Percentiles rank a stretch among this genome's conserved stretches.
phyloP scores from a whole-genome alignment of 1,140 invertebrate species.

The Brachionus paranguensis region DNA sequence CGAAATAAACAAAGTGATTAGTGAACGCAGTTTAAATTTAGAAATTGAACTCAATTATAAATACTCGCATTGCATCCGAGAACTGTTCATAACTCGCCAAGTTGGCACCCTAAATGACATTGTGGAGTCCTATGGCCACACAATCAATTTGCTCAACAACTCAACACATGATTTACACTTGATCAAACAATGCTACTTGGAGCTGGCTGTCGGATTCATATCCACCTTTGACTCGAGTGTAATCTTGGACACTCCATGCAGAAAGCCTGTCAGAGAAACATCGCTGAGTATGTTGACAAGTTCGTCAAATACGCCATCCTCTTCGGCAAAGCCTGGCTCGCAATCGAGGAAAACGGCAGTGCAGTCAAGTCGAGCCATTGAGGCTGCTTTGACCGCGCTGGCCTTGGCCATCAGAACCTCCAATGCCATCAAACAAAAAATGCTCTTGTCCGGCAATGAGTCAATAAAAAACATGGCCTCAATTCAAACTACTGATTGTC shows the following conservation, averaged over 20 bases:
- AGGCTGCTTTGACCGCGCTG: constrained; percentile 17
- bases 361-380: not conserved
- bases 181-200: constrained; percentile 28
- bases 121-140: constrained; percentile 13
- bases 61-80: constrained; percentile 9
- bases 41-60: constrained; percentile 31
- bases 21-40: not conserved
- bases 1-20: constrained; percentile 13
- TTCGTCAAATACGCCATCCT: not conserved
- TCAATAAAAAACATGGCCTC: not conserved
- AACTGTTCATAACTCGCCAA: constrained; percentile 9
- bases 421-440: constrained; percentile 19
- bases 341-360: not conserved
- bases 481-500: not conserved
- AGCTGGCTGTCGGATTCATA: constrained; percentile 21
- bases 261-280: not conserved
- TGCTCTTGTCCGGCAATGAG: constrained; percentile 7
- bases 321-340: not conserved
- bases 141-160: not conserved
- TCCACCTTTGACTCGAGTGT: constrained; percentile 16
- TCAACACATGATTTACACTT: not conserved
- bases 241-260: not conserved
- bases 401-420: not conserved
- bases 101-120: not conserved
- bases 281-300: not conserved